These are phyloP conservation scores for Drosophila colorata DNA, from an alignment of 2,888 invertebrate species.

Conservation along the genomic window DNA sequence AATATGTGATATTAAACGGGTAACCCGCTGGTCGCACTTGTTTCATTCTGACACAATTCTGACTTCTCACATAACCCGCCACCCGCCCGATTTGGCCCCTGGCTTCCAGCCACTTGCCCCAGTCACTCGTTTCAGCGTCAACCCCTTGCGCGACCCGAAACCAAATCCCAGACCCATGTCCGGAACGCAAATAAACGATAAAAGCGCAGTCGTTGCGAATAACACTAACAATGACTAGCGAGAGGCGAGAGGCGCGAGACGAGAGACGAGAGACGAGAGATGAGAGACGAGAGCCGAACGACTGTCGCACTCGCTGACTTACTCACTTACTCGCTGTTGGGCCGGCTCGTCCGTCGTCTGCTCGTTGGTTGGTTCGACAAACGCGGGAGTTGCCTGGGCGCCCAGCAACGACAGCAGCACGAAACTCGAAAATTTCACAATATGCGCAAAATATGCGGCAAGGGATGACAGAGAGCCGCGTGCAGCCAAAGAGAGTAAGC, in stretches of 20 bases:
- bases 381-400: slow-evolving; percentile 82
- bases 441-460: slow-evolving; percentile 26
- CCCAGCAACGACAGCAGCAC: slow-evolving; percentile 60
- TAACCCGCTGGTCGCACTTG: slow-evolving; percentile 32
- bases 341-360: slow-evolving; percentile 57
- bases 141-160: slow-evolving; percentile 34
- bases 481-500: slow-evolving; percentile 5
- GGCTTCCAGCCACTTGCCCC: slow-evolving; percentile 54
- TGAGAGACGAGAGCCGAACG: slow-evolving; percentile 11
- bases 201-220: slow-evolving; percentile 79
- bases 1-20: slow-evolving; percentile 25
- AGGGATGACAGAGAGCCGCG: slow-evolving; percentile 43
- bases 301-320: slow-evolving; percentile 56
- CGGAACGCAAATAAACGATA: slow-evolving; percentile 79
- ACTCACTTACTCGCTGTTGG: slow-evolving; percentile 45
- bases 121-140: slow-evolving; percentile 37
- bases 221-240: slow-evolving; percentile 80
- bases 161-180: slow-evolving; percentile 45
- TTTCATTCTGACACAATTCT: slow-evolving; percentile 56
- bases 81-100: slow-evolving; percentile 4
- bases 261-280: slow-evolving; percentile 7
- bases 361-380: slow-evolving; percentile 74
- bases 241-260: slow-evolving; percentile 29
- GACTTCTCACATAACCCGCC: slow-evolving; percentile 38
- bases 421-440: slow-evolving; percentile 45